Conservation (phyloP, 2,113 vertebrate species). For the Lanius collurio region DNA sequence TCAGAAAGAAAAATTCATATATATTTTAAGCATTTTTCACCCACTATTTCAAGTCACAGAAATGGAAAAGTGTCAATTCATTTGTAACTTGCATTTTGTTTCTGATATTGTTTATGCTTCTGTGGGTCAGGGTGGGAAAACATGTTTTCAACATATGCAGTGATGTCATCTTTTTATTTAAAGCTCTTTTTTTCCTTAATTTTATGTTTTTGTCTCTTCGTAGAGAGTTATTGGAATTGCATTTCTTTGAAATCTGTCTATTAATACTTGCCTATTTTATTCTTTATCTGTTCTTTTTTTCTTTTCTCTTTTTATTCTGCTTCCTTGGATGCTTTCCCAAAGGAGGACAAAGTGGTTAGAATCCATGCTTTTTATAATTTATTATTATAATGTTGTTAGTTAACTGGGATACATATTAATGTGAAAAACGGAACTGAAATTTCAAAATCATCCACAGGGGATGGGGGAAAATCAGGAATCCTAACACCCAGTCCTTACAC, state of each 20-base stretch:
- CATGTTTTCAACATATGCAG: not conserved
- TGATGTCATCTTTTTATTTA: constrained; percentile 10
- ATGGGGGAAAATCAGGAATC: not conserved
- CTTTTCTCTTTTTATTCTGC: constrained; percentile 81
- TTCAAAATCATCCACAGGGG: not conserved
- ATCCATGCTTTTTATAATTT: constrained; percentile 82
- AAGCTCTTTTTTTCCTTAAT: not conserved
- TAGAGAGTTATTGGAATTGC: constrained; percentile 50
- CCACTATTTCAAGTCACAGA: not conserved
- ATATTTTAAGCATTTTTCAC: not conserved
- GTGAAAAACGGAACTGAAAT: not conserved
- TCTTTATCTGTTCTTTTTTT: constrained; percentile 72
- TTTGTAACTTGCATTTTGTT: constrained; percentile 7
- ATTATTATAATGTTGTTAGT: constrained; percentile 64
- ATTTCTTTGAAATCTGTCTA: constrained; percentile 57
- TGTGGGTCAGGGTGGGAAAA: not conserved
- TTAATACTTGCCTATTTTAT: constrained; percentile 70
- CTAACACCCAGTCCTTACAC: not conserved
- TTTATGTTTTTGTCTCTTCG: constrained; percentile 8
- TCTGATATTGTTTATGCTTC: not conserved
- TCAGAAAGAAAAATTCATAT: not conserved
- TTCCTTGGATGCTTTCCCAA: constrained; percentile 95
- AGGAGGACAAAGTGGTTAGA: constrained; percentile 99
- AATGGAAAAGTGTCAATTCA: not conserved
- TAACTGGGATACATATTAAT: constrained; percentile 46